A percentile compares a stretch with the other conserved stretches of the same genome.
Evolutionary conservation across 1,140 invertebrate species (phyloP).

Genomic region (Mizuhopecten yessoensis): DNA sequence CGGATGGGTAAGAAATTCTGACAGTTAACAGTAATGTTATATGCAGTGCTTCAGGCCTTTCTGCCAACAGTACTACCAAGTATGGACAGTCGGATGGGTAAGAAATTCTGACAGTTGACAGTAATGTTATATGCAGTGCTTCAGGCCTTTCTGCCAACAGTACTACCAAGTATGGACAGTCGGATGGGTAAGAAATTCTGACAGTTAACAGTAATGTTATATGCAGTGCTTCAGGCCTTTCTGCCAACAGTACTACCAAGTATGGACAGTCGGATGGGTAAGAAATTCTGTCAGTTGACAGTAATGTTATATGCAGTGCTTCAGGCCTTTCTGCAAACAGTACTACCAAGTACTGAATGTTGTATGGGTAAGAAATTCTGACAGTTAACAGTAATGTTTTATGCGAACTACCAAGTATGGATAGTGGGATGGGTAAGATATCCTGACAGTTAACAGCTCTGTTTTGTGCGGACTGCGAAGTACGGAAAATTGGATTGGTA

Average conservation of each 20-base stretch:
- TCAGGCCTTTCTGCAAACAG: conserved; percentile 95
- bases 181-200: conserved; percentile 62
- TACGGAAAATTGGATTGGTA: no score
- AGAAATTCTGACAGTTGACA: no score
- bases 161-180: conserved; percentile 64
- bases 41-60: conserved; percentile 92
- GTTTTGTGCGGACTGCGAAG: no score
- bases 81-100: conserved; percentile 63
- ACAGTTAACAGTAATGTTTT: no score
- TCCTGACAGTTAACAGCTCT: no score
- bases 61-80: conserved; percentile 88
- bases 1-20: conserved; percentile 62
- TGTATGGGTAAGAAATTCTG: conserved; percentile 62
- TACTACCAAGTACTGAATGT: conserved; percentile 63
- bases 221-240: conserved; percentile 92
- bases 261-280: conserved; percentile 63
- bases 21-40: no score
- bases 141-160: conserved; percentile 95
- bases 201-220: no score
- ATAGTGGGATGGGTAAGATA: no score
- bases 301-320: no score
- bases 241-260: conserved; percentile 88
- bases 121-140: no score
- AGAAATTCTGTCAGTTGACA: no score
- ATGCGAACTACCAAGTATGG: no score